A percentile compares a stretch with the other conserved stretches of the same genome.
phyloP scores from a whole-genome alignment of 2,797 vertebrate genomes.

The Anniella stebbinsi region DNA sequence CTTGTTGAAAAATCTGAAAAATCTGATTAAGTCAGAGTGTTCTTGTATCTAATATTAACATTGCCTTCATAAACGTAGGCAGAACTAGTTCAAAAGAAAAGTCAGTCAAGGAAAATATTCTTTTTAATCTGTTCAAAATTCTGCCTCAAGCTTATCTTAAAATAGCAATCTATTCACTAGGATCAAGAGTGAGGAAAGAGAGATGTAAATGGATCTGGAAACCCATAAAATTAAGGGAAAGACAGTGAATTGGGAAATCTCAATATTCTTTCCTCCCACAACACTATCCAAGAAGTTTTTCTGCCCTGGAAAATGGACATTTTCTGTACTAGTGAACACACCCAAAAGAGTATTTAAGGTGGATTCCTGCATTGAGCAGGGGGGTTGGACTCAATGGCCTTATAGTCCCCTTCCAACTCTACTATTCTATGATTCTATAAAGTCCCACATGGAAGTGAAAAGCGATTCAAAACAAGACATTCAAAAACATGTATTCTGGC shows the following conservation, averaged over 20 bases:
- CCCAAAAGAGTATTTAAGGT: too few species aligned
- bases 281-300: neutral
- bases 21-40: neutral
- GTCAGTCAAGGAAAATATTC: neutral
- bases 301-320: neutral
- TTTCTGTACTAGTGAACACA: neutral
- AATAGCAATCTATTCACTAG: constrained; percentile 5
- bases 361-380: too few species aligned
- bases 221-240: neutral
- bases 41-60: neutral
- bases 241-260: neutral
- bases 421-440: too few species aligned
- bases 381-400: too few species aligned
- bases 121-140: constrained; percentile 17
- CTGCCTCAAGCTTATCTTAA: constrained; percentile 18
- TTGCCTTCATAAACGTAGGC: neutral
- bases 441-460: neutral
- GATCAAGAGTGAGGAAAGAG: neutral
- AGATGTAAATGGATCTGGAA: neutral
- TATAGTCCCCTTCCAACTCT: too few species aligned
- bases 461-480: neutral
- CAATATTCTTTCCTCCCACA: neutral
- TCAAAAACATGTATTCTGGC: neutral
- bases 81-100: constrained; percentile 9
- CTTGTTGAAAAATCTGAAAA: neutral